These are phyloP conservation scores for Adelphocoris suturalis DNA, from an alignment of 2,888 invertebrate genomes.

Conservation along the genomic window DNA sequence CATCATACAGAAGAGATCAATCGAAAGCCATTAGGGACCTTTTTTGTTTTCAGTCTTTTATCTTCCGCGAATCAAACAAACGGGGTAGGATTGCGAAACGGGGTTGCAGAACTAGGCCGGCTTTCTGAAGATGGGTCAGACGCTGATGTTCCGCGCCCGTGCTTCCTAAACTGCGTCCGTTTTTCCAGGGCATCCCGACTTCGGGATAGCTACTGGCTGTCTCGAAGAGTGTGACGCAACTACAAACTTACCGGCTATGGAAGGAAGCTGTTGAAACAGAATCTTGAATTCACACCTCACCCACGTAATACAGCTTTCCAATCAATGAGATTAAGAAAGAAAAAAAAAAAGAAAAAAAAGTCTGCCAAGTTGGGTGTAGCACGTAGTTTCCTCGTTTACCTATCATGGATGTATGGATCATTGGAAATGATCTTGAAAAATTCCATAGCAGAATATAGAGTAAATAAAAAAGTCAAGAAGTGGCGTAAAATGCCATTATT, in stretches of 20 bases:
- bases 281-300: constrained; percentile 7
- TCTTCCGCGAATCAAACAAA: constrained; percentile 12
- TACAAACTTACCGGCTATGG: not conserved
- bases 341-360: too few relatives aligned
- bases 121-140: constrained; percentile 38
- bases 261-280: constrained; percentile 12
- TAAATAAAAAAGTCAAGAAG: too few relatives aligned
- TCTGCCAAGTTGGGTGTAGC: too few relatives aligned
- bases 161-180: constrained; percentile 49
- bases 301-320: not conserved
- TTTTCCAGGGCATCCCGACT: constrained; percentile 19
- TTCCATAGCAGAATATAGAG: too few relatives aligned
- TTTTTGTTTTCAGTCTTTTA: constrained; percentile 8
- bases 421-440: too few relatives aligned
- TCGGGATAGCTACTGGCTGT: not conserved
- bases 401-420: too few relatives aligned
- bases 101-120: constrained; percentile 19
- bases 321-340: not conserved
- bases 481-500: too few relatives aligned
- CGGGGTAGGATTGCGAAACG: not conserved
- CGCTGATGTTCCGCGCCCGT: constrained; percentile 33
- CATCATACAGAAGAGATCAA: not conserved
- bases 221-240: not conserved
- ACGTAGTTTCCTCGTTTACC: too few relatives aligned
- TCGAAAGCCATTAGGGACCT: not conserved